Conservation (phyloP, 2,888 invertebrate species). For the Trileptium ribeirensis region DNA sequence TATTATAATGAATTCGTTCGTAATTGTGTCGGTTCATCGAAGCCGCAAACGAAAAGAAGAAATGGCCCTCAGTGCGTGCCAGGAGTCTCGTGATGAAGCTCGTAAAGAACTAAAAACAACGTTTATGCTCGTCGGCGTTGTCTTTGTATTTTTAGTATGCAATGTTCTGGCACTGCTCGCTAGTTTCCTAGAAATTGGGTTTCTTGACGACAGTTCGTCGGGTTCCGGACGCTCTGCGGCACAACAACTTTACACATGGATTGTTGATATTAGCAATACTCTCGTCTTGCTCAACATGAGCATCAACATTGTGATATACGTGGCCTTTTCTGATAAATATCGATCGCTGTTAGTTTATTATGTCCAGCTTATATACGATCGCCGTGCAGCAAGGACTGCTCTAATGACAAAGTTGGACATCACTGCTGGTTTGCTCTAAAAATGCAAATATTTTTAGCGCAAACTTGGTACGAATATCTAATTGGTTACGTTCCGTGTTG, state of each 20-base stretch:
- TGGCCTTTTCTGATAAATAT: constrained; percentile 53
- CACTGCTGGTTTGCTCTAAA: too few species aligned
- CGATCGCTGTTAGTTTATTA: constrained; percentile 25
- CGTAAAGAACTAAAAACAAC: constrained; percentile 53
- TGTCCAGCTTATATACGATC: not conserved
- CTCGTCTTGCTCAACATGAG: constrained; percentile 52
- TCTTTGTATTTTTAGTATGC: constrained; percentile 54
- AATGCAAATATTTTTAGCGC: too few species aligned
- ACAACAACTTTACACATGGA: constrained; percentile 37
- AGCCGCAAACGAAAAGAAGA: constrained; percentile 48
- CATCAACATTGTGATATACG: constrained; percentile 52
- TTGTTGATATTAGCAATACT: constrained; percentile 44
- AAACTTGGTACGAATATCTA: too few species aligned
- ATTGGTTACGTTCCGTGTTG: too few species aligned
- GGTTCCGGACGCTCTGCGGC: constrained; percentile 47
- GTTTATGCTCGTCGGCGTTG: constrained; percentile 54
- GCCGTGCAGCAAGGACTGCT: not conserved
- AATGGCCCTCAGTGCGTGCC: not conserved
- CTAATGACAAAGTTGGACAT: not conserved
- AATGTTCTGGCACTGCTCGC: constrained; percentile 43
- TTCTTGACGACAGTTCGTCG: too few species aligned
- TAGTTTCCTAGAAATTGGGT: constrained; percentile 37
- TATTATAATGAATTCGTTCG: constrained; percentile 51
- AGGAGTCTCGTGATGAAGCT: constrained; percentile 35
- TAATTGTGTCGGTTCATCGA: constrained; percentile 46